phyloP scores from a whole-genome alignment of 2,888 invertebrate genomes.

The Aleiodes leptofemur region DNA sequence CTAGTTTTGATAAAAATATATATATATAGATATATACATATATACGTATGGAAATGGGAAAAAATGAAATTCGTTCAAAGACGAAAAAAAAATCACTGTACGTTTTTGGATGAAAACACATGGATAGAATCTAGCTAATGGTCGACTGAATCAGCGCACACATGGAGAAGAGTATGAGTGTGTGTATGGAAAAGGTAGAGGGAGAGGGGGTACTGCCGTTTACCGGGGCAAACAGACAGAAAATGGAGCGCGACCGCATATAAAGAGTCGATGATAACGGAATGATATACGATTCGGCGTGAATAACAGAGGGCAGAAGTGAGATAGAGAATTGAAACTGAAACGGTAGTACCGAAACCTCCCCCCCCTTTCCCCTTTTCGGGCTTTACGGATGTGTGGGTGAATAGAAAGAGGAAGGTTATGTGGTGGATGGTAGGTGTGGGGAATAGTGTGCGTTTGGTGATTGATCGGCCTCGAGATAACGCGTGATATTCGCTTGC shows the following conservation, averaged over 20 bases:
- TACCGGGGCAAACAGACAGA: slow-evolving; percentile 75
- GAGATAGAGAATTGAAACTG: slow-evolving; percentile 36
- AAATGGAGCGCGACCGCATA: slow-evolving; percentile 75
- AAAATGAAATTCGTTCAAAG: background rate
- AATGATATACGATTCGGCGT: slow-evolving; percentile 75
- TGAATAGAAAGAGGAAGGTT: slow-evolving; percentile 30
- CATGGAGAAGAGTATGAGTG: slow-evolving; percentile 37
- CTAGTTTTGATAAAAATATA: background rate
- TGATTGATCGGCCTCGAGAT: slow-evolving; percentile 75
- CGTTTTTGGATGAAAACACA: slow-evolving; percentile 46
- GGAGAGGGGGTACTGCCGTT: slow-evolving; percentile 57
- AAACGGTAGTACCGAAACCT: slow-evolving; percentile 15
- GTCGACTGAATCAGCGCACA: slow-evolving; percentile 71
- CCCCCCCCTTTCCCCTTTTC: background rate
- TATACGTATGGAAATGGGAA: background rate
- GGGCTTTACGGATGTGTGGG: slow-evolving; percentile 30
- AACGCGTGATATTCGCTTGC: slow-evolving; percentile 71
- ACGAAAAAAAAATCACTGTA: slow-evolving; percentile 6
- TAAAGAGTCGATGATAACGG: slow-evolving; percentile 76
- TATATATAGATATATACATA: background rate
- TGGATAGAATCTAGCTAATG: slow-evolving; percentile 71
- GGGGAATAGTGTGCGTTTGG: slow-evolving; percentile 50
- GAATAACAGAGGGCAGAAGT: slow-evolving; percentile 63
- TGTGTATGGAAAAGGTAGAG: slow-evolving; percentile 50
- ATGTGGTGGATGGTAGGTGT: slow-evolving; percentile 33